Conservation (phyloP, 2,797 vertebrate genomes). For the Sardinella longiceps region DNA sequence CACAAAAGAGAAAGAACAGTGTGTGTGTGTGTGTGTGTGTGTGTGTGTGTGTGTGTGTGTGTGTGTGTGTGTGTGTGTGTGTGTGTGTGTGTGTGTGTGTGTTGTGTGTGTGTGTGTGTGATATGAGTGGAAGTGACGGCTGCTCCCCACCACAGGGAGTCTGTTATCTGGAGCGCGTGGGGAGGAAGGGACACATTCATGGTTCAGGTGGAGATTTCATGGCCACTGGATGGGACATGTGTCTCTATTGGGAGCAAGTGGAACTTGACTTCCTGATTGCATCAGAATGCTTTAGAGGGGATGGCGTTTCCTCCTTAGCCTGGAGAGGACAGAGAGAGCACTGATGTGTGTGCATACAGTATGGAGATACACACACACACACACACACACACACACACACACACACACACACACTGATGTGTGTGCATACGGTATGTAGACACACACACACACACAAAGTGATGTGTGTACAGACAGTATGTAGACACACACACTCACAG, state of each 20-base stretch:
- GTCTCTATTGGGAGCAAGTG: neutral
- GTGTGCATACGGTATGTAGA: too few relatives aligned
- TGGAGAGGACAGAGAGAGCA: neutral
- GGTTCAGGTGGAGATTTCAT: neutral
- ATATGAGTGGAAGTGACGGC: neutral
- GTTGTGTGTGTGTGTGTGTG: slow-evolving; percentile 2
- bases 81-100: too few relatives aligned
- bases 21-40: slow-evolving; percentile 29
- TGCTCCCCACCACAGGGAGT: neutral
- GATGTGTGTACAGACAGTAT: too few relatives aligned
- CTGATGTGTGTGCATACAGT: neutral
- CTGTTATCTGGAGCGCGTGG: neutral
- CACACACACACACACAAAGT: too few relatives aligned
- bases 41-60: too few relatives aligned
- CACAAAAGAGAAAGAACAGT: slow-evolving; percentile 18
- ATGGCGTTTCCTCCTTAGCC: neutral
- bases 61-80: too few relatives aligned
- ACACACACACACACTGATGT: neutral
- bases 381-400: neutral
- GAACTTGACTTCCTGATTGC: neutral
- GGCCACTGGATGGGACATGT: neutral
- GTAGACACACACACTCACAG: too few relatives aligned
- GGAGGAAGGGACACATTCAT: neutral
- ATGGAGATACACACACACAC: neutral
- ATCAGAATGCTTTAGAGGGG: neutral